Evolutionary conservation across 53 echinoderm and acorn worm genomes (phyloP), one percentile per base, ranked within the genome.

Genomic region (Glandiceps talaboti): DNA sequence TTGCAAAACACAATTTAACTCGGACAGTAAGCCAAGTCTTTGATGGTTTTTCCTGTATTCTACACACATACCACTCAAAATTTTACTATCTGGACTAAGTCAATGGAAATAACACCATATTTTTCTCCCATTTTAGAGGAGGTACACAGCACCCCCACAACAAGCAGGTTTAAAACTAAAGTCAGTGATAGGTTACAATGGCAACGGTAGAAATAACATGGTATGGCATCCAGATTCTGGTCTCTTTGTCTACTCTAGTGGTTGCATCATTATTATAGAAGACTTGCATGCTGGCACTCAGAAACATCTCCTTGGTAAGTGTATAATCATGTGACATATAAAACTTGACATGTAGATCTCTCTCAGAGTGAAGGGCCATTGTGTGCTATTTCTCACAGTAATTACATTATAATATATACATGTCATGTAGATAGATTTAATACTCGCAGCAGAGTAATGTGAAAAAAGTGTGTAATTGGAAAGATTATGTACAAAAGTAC

Each of bases 151-250:
- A 1, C 93, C 97, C 74, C 89, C 92, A 32, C 90, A 86, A 82
- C 97, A 96, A 77, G 97, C 97, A 14, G 97, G 97, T 1, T 82
- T 96, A 45, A 89, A 86, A 80, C 84, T 96, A 74, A 96, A 87
- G 78, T 85, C 92, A 27, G 93, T 96, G 1, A 83, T 90, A 1
- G 96, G 96, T 0, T 96, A 88, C 87, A 96, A 96, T 77, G 96
- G 96, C 28, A 96, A 96, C 32, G 91, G 96, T 25, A 45, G 97
- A 33, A 87, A 90, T 74, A 96, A 96, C 80, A 81, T 96, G 81
- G 80, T 96, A 31, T 96, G 97, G 97, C 92, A 96, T 83, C 92
- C 97, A 14, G 97, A 96, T 80, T 82, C 89, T n/a, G 97, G 97
- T 1, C 78, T 96, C 81, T 96, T 96, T 89, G 97, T 89, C n/a